Base-by-base conservation (phyloP, 2,888 invertebrate genomes). In the Globia sparganii region DNA sequence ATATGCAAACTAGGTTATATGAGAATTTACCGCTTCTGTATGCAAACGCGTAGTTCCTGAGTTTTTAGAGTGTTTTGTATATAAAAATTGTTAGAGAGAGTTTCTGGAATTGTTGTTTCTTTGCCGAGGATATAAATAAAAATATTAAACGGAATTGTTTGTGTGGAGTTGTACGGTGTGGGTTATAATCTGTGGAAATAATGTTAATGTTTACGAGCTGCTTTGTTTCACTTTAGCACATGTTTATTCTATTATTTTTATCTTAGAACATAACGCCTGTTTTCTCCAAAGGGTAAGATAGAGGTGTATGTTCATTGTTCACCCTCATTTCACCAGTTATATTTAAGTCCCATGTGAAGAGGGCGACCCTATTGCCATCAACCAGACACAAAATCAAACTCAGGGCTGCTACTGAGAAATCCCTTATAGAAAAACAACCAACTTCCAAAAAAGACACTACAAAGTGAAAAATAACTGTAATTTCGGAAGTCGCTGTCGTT, bases 1-100 rank as follows among this genome's bases (percentile, higher is more conserved):
- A 92, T 93, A 93, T 92, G 93, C 93, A 93, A 93, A 94, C 91
- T 90, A 90, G 89, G 86, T 90, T 91, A 91, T 92, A 94, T 91
- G 92, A 91, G 90, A 92, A 92, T 93, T 93, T 93, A 93, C 91
- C 89, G 89, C 85, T 88, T 87, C 85, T 92, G 88, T 90, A 91
- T 92, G 91, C 89, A 91, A 87, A 77, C 84, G 65, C 65, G 80
- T 81, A 86, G 76, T 87, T 85, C 77, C 77, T 49, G 74, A 78
- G 78, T 85, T 83, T 85, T 86, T 71, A 40, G 74, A 76, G 73
- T 74, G 75, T 78, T 84, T 77, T 37, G 46, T 77, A 66, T 78
- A 79, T 66, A 86, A 86, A 84, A 86, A 77, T 72, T 85, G 84
- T 80, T 78, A 69, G 84, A 62, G 83, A 79, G 77, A 78, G 74